phyloP scores from a whole-genome alignment of 2,113 vertebrate genomes.

The Rhinolophus ferrumequinum region DNA sequence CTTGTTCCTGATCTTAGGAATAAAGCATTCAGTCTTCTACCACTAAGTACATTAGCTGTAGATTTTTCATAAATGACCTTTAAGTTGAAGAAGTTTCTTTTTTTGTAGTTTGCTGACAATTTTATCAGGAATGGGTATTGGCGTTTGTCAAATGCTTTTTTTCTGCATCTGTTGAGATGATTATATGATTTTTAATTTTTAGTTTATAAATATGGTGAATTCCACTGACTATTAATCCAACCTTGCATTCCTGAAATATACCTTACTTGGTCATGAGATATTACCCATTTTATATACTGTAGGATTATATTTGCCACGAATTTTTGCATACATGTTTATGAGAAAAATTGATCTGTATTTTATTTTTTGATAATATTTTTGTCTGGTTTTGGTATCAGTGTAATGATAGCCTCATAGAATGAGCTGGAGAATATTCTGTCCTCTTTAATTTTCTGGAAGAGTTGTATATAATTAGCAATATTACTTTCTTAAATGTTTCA shows the following conservation, averaged over 20 bases:
- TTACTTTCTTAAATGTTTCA: neutral
- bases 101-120: neutral
- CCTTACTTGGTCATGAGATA: neutral
- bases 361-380: neutral
- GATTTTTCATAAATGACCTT: neutral
- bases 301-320: neutral
- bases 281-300: neutral
- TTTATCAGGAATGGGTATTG: neutral
- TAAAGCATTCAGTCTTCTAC: neutral
- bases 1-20: neutral
- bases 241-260: neutral
- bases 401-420: neutral
- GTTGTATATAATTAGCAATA: neutral
- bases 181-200: neutral
- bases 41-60: neutral
- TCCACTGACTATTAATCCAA: neutral
- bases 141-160: neutral
- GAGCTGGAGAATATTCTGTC: neutral
- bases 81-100: neutral
- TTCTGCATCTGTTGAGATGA: neutral
- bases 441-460: conserved; percentile 4
- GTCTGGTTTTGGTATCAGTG: neutral
- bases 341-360: neutral
- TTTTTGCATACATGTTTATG: neutral
- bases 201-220: conserved; percentile 11